phyloP scores from a whole-genome alignment of 2,797 vertebrate genomes.

The Poeciliopsis gracilis region DNA sequence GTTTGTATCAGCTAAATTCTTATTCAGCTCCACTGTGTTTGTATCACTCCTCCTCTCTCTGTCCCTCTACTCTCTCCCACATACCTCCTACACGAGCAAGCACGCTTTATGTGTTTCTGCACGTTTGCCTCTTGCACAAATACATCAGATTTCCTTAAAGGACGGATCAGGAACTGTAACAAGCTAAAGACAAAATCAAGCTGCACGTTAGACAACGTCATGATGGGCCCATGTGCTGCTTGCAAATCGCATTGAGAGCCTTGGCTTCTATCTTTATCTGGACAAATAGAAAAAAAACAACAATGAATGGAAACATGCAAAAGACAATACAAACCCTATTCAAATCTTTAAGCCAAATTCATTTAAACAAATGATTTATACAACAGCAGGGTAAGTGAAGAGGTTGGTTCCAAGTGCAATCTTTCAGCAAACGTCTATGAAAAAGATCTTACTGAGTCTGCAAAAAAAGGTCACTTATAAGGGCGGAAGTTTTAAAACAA shows the following conservation, averaged over 20 bases:
- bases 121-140: constrained; percentile 54
- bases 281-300: constrained; percentile 26
- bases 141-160: constrained; percentile 34
- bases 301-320: constrained; percentile 69
- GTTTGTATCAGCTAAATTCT: constrained; percentile 24
- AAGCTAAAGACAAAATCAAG: constrained; percentile 24
- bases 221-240: background rate
- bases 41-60: constrained; percentile 52
- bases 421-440: background rate
- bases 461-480: background rate
- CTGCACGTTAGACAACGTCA: constrained; percentile 21
- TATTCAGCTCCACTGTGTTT: constrained; percentile 36
- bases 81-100: constrained; percentile 70
- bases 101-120: constrained; percentile 70
- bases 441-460: background rate
- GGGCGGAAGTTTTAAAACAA: constrained; percentile 8
- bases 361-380: constrained; percentile 69
- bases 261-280: constrained; percentile 5
- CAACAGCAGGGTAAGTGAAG: constrained; percentile 13
- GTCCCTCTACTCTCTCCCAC: constrained; percentile 62
- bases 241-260: constrained; percentile 7
- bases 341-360: constrained; percentile 69
- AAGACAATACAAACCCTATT: constrained; percentile 70
- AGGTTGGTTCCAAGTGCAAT: constrained; percentile 19
- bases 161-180: constrained; percentile 25